These are phyloP conservation scores for Cosmopolites sordidus DNA, from an alignment of 2,888 invertebrate species.

Conservation along the genomic window DNA sequence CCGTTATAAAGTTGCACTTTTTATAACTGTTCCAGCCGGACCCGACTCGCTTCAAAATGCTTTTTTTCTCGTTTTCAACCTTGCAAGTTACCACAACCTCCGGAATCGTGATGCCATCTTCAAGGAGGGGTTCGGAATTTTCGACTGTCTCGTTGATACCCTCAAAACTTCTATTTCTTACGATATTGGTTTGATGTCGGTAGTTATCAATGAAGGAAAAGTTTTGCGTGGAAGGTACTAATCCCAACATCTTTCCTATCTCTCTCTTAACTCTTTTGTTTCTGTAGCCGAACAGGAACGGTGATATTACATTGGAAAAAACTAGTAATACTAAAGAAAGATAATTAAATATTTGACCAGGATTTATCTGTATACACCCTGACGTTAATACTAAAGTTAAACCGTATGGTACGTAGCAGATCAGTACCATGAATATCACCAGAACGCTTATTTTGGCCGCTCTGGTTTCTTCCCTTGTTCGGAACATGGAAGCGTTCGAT, in stretches of 20 bases:
- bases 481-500: conserved; percentile 78
- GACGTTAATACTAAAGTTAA: conserved; percentile 41
- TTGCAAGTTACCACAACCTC: conserved; percentile 44
- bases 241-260: conserved; percentile 51
- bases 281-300: conserved; percentile 73
- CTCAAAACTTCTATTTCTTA: conserved; percentile 28
- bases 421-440: conserved; percentile 64
- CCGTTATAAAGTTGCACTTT: conserved; percentile 45
- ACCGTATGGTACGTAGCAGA: conserved; percentile 52
- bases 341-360: conserved; percentile 51
- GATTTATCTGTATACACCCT: conserved; percentile 35
- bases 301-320: conserved; percentile 63
- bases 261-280: conserved; percentile 63
- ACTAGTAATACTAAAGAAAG: conserved; percentile 57
- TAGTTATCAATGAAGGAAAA: conserved; percentile 3
- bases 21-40: conserved; percentile 42
- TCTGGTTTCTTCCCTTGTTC: conserved; percentile 83
- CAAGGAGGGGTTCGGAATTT: conserved; percentile 19
- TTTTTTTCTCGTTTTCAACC: conserved; percentile 40
- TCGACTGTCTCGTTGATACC: conserved; percentile 25
- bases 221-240: conserved; percentile 22
- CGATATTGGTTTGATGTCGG: conserved; percentile 12
- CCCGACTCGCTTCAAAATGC: conserved; percentile 45
- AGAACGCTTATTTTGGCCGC: conserved; percentile 82
- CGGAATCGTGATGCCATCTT: conserved; percentile 27